Evolutionary conservation across 2,113 vertebrate species (phyloP).

Genomic region (Pollachius pollachius): DNA sequence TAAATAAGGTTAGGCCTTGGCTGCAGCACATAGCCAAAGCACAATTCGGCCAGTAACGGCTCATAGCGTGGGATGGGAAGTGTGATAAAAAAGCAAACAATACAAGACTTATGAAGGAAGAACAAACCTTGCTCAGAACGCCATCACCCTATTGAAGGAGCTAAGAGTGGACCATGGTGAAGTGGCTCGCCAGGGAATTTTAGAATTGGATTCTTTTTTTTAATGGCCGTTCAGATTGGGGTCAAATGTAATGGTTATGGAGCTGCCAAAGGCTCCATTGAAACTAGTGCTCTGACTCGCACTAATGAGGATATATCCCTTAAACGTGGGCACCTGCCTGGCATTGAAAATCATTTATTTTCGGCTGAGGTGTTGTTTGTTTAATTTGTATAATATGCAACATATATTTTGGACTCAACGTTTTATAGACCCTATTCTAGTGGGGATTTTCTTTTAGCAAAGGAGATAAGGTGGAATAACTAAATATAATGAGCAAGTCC

Average conservation of each 20-base stretch:
- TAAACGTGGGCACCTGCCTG: conserved; percentile 34
- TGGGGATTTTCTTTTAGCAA: too few relatives aligned
- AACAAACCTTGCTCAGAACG: too few relatives aligned
- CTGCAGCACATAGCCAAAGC: too few relatives aligned
- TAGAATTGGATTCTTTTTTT: conserved; percentile 32
- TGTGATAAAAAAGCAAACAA: too few relatives aligned
- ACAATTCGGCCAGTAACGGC: too few relatives aligned
- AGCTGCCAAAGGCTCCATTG: conserved; percentile 50
- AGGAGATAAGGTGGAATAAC: too few relatives aligned
- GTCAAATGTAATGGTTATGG: conserved; percentile 42
- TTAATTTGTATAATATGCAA: background rate
- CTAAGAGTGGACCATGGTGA: conserved; percentile 10
- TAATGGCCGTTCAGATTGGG: conserved; percentile 48
- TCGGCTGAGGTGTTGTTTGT: background rate
- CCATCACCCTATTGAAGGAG: background rate
- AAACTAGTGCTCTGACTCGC: conserved; percentile 23
- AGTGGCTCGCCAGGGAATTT: conserved; percentile 5
- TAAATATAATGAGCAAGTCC: too few relatives aligned
- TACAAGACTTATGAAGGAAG: too few relatives aligned
- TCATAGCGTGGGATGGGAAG: too few relatives aligned
- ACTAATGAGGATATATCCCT: conserved; percentile 47
- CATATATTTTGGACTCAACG: too few relatives aligned
- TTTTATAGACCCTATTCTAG: too few relatives aligned
- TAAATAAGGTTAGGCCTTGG: too few relatives aligned
- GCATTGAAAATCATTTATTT: conserved; percentile 15